These are phyloP conservation scores for Drosophila nr. medialis DNA, from an alignment of 2,888 invertebrate species.

Conservation along the genomic window DNA sequence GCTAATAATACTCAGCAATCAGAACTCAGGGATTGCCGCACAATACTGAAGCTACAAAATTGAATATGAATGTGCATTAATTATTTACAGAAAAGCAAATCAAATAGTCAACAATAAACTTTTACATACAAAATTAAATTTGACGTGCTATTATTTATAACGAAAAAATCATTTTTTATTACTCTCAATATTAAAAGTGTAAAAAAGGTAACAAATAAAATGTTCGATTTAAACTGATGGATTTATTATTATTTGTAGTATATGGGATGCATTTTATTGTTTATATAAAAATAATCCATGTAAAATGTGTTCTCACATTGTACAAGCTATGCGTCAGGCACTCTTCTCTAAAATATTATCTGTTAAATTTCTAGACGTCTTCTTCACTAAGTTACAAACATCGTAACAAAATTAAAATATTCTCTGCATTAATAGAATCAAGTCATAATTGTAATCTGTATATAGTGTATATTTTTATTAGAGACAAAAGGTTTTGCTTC, in stretches of 20 bases:
- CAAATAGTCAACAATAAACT: too few relatives aligned
- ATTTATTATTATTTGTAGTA: background rate
- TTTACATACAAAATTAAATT: rapidly evolving
- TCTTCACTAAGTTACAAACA: background rate
- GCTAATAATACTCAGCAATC: background rate
- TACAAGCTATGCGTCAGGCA: too few relatives aligned
- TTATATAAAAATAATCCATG: background rate
- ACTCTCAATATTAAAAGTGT: background rate
- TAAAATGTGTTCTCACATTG: background rate
- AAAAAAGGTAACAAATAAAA: too few relatives aligned
- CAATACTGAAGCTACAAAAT: background rate
- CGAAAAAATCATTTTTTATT: background rate
- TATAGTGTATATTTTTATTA: background rate
- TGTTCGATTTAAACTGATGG: background rate
- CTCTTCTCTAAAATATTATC: background rate
- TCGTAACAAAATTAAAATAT: background rate
- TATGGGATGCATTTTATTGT: background rate
- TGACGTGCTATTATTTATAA: background rate
- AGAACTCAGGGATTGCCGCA: too few relatives aligned
- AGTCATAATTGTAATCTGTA: background rate
- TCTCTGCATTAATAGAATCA: background rate
- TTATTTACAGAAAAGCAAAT: background rate
- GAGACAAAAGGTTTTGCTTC: rapidly evolving
- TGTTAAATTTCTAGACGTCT: background rate
- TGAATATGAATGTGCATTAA: background rate